These are phyloP conservation scores for Parascotia fuliginaria DNA, from an alignment of 2,888 invertebrate genomes.

Conservation along the genomic window DNA sequence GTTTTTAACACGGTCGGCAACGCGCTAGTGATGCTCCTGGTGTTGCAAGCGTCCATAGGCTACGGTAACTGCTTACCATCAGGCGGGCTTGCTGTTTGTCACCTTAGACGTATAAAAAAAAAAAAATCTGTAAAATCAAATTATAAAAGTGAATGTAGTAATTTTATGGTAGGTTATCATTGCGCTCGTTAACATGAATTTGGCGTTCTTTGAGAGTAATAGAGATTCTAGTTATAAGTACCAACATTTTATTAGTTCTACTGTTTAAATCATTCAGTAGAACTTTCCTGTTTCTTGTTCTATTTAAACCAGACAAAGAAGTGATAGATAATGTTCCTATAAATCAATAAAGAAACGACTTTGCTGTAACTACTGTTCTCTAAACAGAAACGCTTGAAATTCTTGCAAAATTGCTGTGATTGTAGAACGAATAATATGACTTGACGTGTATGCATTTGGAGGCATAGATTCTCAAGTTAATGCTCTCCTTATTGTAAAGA, in stretches of 20 bases:
- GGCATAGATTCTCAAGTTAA: background rate
- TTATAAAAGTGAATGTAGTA: no score
- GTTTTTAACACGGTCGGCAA: no score
- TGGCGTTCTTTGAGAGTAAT: no score
- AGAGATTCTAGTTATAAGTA: no score
- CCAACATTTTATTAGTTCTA: background rate
- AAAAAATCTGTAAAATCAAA: no score
- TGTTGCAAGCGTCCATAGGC: no score
- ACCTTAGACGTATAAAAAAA: no score
- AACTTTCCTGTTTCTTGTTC: slow-evolving; percentile 10
- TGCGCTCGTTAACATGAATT: no score
- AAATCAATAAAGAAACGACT: background rate
- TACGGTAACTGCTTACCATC: no score
- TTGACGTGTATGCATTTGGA: background rate
- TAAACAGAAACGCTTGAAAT: background rate
- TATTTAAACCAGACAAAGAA: background rate
- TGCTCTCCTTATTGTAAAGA: background rate
- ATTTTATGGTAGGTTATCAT: no score
- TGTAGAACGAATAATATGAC: background rate
- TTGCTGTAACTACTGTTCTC: background rate
- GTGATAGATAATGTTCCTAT: background rate
- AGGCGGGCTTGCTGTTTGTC: no score
- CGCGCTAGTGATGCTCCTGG: no score
- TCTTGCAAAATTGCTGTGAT: background rate
- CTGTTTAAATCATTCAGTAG: slow-evolving; percentile 7